Evolutionary conservation across 2,113 vertebrate species (phyloP).

Genomic region (Hemibagrus wyckioides): DNA sequence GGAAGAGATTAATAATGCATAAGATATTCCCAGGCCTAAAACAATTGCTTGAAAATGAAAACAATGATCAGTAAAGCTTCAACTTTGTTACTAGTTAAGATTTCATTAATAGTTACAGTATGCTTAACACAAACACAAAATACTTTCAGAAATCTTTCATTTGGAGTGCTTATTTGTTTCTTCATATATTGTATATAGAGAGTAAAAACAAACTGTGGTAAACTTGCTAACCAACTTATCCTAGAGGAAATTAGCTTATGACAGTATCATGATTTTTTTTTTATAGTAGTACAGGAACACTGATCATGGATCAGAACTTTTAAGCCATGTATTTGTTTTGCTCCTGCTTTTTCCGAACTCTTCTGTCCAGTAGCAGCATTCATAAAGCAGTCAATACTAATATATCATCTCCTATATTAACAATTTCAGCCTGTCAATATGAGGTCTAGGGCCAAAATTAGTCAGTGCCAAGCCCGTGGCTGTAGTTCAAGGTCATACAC

Average conservation of each 20-base stretch:
- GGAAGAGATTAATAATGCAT: background rate
- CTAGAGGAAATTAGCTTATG: background rate
- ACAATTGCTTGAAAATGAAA: background rate
- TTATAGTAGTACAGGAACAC: background rate
- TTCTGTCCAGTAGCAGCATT: conserved; percentile 47
- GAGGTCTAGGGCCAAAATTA: conserved; percentile 74
- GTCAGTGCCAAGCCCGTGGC: conserved; percentile 72
- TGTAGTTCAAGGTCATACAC: conserved; percentile 72
- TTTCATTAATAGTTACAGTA: background rate
- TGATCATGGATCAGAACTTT: background rate
- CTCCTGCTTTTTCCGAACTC: background rate
- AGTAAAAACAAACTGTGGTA: background rate
- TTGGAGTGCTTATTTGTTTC: background rate
- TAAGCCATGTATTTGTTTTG: background rate
- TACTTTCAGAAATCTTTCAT: background rate
- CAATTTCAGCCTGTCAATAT: conserved; percentile 76
- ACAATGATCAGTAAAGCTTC: background rate
- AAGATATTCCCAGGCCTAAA: background rate
- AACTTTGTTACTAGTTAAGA: background rate
- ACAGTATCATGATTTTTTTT: background rate
- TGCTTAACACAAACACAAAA: background rate
- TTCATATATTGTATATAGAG: background rate
- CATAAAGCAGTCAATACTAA: conserved; percentile 70
- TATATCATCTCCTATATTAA: conserved; percentile 77
- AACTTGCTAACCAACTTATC: background rate